phyloP scores from a whole-genome alignment of 2,888 invertebrate genomes.

The Podotricha telesiphe region DNA sequence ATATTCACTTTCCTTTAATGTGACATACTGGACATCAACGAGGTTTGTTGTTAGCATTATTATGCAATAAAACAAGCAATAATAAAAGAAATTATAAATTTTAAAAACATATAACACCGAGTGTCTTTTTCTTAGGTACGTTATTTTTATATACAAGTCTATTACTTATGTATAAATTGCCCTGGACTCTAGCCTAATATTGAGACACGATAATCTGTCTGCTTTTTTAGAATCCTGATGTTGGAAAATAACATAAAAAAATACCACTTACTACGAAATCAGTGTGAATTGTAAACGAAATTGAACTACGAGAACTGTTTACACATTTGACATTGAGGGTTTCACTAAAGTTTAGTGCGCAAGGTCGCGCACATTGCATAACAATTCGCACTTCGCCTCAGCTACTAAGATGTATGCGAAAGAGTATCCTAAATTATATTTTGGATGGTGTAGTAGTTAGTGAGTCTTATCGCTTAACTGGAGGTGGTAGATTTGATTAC shows the following conservation, averaged over 20 bases:
- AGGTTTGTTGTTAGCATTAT: too few relatives aligned
- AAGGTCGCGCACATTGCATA: conserved; percentile 29
- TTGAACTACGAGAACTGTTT: conserved; percentile 5
- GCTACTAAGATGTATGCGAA: not conserved
- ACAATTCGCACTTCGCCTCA: conserved; percentile 10
- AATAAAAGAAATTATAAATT: too few relatives aligned
- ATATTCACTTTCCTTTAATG: too few relatives aligned
- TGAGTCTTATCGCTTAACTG: not conserved
- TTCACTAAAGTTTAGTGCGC: conserved; percentile 30
- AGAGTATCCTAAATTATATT: not conserved
- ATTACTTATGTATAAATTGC: too few relatives aligned
- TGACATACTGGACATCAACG: too few relatives aligned
- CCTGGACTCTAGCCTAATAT: too few relatives aligned
- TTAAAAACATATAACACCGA: too few relatives aligned
- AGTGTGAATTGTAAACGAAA: not conserved
- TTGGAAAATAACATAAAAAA: too few relatives aligned
- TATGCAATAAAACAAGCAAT: too few relatives aligned
- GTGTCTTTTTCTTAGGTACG: too few relatives aligned
- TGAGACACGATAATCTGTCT: too few relatives aligned
- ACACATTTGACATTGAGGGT: conserved; percentile 33
- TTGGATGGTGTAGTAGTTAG: not conserved
- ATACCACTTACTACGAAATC: not conserved
- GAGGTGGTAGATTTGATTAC: not conserved
- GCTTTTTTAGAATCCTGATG: not conserved
- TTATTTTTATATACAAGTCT: too few relatives aligned